A percentile compares a stretch with the other conserved stretches of the same genome.
Conservation (phyloP, 2,888 invertebrate species). For the Dendrolimus houi region DNA sequence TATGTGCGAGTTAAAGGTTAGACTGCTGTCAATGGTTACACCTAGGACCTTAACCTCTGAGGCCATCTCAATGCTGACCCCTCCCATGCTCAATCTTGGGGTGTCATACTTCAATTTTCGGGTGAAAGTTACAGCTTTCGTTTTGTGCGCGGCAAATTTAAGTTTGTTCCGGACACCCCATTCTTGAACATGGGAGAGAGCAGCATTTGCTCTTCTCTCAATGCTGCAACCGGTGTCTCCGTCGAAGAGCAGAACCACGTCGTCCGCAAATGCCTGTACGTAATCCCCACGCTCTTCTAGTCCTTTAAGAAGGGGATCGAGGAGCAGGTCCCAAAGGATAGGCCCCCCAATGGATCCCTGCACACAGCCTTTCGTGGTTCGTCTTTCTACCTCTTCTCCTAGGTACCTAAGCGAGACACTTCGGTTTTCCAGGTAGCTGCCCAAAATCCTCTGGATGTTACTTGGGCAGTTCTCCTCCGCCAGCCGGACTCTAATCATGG, state of each 20-base stretch:
- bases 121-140: too few relatives aligned
- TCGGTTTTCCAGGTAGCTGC: background rate
- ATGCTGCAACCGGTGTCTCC: background rate
- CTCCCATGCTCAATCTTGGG: background rate
- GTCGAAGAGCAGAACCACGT: background rate
- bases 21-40: background rate
- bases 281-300: background rate
- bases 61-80: background rate
- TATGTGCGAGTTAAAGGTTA: constrained; percentile 1
- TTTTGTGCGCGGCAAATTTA: too few relatives aligned
- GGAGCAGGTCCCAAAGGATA: constrained; percentile 5
- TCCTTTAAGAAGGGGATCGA: constrained; percentile 3
- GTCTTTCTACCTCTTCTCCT: background rate
- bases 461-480: background rate
- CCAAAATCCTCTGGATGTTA: background rate
- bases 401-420: background rate
- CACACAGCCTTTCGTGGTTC: constrained; percentile 4
- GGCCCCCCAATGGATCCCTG: constrained; percentile 2
- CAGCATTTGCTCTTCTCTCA: too few relatives aligned
- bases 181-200: too few relatives aligned
- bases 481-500: constrained; percentile 1
- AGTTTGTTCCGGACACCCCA: too few relatives aligned
- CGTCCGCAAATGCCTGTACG: constrained; percentile 3
- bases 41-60: background rate
- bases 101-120: too few relatives aligned